A percentile compares a stretch with the other conserved stretches of the same genome.
phyloP scores from a whole-genome alignment of 2,888 invertebrate species.

The Phalera bucephala region DNA sequence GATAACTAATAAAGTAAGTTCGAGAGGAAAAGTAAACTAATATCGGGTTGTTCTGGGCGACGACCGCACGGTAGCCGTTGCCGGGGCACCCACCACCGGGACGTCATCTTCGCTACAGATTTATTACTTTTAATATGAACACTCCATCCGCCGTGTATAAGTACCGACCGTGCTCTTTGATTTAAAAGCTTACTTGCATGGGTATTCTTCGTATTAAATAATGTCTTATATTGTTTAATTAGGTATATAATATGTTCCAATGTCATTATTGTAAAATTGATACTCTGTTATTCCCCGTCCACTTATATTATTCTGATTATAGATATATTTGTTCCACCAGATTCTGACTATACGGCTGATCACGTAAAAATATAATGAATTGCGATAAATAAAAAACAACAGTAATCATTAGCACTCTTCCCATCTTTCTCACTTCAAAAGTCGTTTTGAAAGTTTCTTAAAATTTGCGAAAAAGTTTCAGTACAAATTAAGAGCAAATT shows the following conservation, averaged over 20 bases:
- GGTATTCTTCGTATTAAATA: no score
- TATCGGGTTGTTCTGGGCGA: slow-evolving; percentile 72
- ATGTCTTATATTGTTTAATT: no score
- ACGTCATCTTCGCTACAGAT: slow-evolving; percentile 63
- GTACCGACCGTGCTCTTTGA: not conserved
- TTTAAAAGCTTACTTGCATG: no score
- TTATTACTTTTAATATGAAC: slow-evolving; percentile 75
- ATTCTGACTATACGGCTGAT: no score
- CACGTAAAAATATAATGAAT: slow-evolving; percentile 29
- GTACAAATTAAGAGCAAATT: slow-evolving; percentile 82
- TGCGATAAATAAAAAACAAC: slow-evolving; percentile 51
- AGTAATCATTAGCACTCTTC: slow-evolving; percentile 74
- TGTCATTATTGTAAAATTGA: no score
- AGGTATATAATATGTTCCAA: no score
- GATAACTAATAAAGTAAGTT: slow-evolving; percentile 82
- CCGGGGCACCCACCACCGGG: slow-evolving; percentile 26
- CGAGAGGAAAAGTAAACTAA: slow-evolving; percentile 83
- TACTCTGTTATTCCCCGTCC: no score
- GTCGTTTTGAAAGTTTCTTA: slow-evolving; percentile 73
- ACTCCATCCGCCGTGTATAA: slow-evolving; percentile 22
- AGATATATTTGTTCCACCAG: no score
- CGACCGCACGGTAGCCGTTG: slow-evolving; percentile 39
- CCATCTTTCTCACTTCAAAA: slow-evolving; percentile 76
- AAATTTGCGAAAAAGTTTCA: slow-evolving; percentile 76
- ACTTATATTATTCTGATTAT: no score